phyloP scores from a whole-genome alignment of 2,888 invertebrate species.

The Agriopis aurantiaria region DNA sequence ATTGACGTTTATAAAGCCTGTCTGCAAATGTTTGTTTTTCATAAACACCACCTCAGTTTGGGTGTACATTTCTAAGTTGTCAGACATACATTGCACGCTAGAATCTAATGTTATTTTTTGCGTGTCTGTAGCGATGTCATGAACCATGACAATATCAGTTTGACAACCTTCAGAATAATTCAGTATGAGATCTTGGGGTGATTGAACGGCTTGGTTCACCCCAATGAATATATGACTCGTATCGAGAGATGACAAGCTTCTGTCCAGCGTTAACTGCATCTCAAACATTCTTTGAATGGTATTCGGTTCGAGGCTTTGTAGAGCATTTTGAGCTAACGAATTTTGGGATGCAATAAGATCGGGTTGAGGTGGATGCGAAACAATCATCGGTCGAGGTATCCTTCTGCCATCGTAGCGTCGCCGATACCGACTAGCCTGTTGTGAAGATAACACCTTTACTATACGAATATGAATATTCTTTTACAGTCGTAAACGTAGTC shows the following conservation, averaged over 20 bases:
- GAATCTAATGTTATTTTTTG: conserved; percentile 74
- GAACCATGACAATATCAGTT: conserved; percentile 73
- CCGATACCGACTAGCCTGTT: conserved; percentile 83
- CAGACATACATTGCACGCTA: conserved; percentile 68
- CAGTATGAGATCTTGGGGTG: conserved; percentile 70
- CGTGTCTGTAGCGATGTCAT: conserved; percentile 76
- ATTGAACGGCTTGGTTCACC: conserved; percentile 71
- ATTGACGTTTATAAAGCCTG: conserved; percentile 58
- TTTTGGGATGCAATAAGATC: conserved; percentile 63
- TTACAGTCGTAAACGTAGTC: conserved; percentile 42
- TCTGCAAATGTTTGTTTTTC: conserved; percentile 75
- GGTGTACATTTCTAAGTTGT: conserved; percentile 71
- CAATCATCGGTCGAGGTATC: conserved; percentile 59
- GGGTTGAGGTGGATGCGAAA: conserved; percentile 64
- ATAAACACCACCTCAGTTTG: conserved; percentile 72
- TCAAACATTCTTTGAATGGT: conserved; percentile 73
- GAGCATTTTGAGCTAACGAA: conserved; percentile 52
- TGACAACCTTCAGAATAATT: conserved; percentile 77
- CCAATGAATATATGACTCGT: conserved; percentile 71
- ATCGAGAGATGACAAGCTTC: conserved; percentile 72
- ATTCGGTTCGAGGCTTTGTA: conserved; percentile 64
- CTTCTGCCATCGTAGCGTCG: conserved; percentile 76
- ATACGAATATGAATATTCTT: conserved; percentile 30
- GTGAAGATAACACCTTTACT: conserved; percentile 67
- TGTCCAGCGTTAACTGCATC: conserved; percentile 78